Evolutionary conservation across 2,888 invertebrate species (phyloP).

Genomic region (Drosophila melanosoma): DNA sequence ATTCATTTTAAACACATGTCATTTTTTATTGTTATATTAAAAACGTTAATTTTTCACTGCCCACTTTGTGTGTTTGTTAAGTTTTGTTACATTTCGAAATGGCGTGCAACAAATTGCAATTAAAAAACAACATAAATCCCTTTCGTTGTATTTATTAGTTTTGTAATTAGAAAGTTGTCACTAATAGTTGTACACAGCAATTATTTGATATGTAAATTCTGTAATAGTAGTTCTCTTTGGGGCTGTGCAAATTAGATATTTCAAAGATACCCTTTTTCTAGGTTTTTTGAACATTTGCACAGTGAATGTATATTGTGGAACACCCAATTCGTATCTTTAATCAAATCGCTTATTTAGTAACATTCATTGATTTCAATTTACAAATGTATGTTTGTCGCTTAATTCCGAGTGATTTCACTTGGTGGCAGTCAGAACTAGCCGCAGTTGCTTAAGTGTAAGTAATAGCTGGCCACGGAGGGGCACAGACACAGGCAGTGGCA

Average conservation of each 20-base stretch:
- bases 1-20: background rate
- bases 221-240: background rate
- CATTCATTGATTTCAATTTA: background rate
- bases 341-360: background rate
- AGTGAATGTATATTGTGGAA: background rate
- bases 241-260: background rate
- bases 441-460: constrained; percentile 60
- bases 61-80: constrained; percentile 13
- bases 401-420: constrained; percentile 24
- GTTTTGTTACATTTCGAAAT: constrained; percentile 2
- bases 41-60: background rate
- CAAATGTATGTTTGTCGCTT: constrained; percentile 13
- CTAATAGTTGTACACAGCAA: background rate
- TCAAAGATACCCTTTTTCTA: background rate
- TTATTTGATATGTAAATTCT: background rate
- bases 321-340: background rate
- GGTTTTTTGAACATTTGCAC: background rate
- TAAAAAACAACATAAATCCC: background rate
- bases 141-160: background rate
- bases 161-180: background rate
- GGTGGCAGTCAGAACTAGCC: constrained; percentile 41
- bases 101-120: background rate
- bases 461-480: constrained; percentile 24
- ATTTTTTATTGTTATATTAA: background rate
- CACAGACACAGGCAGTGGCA: constrained; percentile 10